Evolutionary conservation across 2,888 invertebrate species (phyloP), one percentile per base, ranked within the genome.

Genomic region (Aphodius sticticus): DNA sequence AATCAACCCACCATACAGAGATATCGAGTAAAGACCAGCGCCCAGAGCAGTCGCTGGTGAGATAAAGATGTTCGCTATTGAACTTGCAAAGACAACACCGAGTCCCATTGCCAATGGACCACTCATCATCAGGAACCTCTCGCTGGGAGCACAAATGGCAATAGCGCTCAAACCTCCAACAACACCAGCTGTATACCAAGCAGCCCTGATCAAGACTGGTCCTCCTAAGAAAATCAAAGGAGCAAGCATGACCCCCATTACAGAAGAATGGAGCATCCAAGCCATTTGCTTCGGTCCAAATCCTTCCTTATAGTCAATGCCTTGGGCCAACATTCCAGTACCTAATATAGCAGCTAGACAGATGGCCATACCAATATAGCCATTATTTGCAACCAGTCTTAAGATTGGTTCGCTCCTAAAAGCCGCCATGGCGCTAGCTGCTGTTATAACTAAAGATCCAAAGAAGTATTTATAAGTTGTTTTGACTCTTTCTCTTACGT

Each of bases 71-170:
- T 94, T 92, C 87, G 97, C 99, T 79, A 99, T 87, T 0, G 97
- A 97, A 14, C 99, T 96, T 16, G 95, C 97, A 88, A 99, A 97
- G 9, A 99, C 98, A 4, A 97, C 95, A 74, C 99, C 99, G 16
- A 99, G 91, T 5, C 99, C 99, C 92, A 98, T 96, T 1, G 97
- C 98, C 69, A 99, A 91, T 0, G 99, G 98, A 5, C 97, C 99
- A 79, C 97, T 96, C 96, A 98, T 96, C 87, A 94, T 95, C 76
- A 99, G 91, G 90, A 99, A 99, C 88, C 97, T 96, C 84, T 99
- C 99, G 87, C 96, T 98, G 0, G 99, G 99, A 2, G 99, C 99
- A 90, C 98, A 99, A 76, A 96, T 93, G 0, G 99, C 99, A 69
- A 99, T 92, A 2, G 97, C 93, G 78, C 98, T 98, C 76, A 99